phyloP scores from a whole-genome alignment of 2,888 invertebrate genomes.

The Leptura quadrifasciata region DNA sequence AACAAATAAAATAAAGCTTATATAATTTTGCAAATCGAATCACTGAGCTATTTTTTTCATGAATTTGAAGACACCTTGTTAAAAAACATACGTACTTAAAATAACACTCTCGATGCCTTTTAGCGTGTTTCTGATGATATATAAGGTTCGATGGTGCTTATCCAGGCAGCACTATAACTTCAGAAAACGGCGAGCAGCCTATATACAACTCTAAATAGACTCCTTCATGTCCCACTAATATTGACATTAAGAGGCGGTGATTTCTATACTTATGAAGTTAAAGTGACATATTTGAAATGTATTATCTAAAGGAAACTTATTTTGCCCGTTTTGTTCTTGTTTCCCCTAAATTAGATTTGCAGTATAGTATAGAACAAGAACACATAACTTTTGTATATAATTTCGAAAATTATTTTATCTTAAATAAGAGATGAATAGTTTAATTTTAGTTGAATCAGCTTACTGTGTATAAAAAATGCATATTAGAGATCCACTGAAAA shows the following conservation, averaged over 20 bases:
- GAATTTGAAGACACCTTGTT: no score
- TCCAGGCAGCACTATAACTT: constrained; percentile 77
- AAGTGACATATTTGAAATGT: constrained; percentile 64
- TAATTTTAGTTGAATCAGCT: no score
- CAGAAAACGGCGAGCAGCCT: constrained; percentile 75
- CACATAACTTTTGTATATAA: no score
- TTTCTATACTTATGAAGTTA: constrained; percentile 71
- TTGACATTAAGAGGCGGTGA: constrained; percentile 76
- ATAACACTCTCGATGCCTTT: no score
- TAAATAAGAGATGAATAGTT: no score
- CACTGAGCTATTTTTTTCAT: no score
- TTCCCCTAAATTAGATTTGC: not conserved
- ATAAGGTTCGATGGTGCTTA: constrained; percentile 83
- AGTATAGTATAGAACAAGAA: not conserved
- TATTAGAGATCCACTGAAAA: no score
- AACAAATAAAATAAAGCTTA: no score
- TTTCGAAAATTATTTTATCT: no score
- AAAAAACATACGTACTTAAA: no score
- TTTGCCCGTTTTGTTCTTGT: not conserved
- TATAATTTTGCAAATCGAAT: no score
- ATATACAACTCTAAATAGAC: constrained; percentile 73
- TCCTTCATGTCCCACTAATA: constrained; percentile 80
- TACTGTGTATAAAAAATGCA: no score
- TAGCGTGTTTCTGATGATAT: constrained; percentile 1
- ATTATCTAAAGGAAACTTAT: constrained; percentile 47